phyloP scores from a whole-genome alignment of 1,140 invertebrate species.

The Ladona fulva region DNA sequence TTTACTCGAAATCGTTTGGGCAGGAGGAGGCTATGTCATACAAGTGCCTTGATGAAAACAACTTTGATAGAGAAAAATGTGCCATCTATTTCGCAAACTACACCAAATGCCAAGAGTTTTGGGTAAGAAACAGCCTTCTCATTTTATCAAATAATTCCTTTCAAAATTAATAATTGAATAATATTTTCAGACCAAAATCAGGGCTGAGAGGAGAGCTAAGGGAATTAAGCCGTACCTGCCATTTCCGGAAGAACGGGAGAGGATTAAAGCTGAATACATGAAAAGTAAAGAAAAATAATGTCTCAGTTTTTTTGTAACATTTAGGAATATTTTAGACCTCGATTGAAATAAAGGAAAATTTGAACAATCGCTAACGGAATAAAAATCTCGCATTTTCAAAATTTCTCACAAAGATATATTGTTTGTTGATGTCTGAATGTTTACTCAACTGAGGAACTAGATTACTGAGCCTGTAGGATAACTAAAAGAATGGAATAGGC shows the following conservation, averaged over 20 bases:
- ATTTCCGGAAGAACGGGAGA: slow-evolving; percentile 23
- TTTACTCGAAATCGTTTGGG: too few species aligned
- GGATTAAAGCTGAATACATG: slow-evolving; percentile 23
- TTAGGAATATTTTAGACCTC: too few species aligned
- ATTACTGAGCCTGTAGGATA: too few species aligned
- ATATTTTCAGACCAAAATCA: not conserved
- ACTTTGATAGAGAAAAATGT: slow-evolving; percentile 23
- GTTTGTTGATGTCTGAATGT: too few species aligned
- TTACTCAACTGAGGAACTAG: too few species aligned
- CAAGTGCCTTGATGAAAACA: slow-evolving; percentile 23
- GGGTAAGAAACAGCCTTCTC: slow-evolving; percentile 19
- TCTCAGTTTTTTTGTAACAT: not conserved
- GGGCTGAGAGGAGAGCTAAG: not conserved
- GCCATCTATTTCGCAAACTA: slow-evolving; percentile 21
- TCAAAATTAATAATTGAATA: slow-evolving; percentile 14
- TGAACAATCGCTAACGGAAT: too few species aligned
- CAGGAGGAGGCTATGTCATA: slow-evolving; percentile 25
- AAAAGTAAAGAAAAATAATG: slow-evolving; percentile 11
- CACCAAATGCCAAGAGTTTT: slow-evolving; percentile 23
- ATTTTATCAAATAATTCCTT: slow-evolving; percentile 16
- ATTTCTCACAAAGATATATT: too few species aligned
- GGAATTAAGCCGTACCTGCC: slow-evolving; percentile 21
- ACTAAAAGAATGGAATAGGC: too few species aligned
- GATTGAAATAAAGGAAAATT: too few species aligned
- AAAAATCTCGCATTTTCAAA: too few species aligned